Base-by-base conservation (phyloP, 2,797 vertebrate genomes). In the Xiphorhynchus erythropygius region DNA sequence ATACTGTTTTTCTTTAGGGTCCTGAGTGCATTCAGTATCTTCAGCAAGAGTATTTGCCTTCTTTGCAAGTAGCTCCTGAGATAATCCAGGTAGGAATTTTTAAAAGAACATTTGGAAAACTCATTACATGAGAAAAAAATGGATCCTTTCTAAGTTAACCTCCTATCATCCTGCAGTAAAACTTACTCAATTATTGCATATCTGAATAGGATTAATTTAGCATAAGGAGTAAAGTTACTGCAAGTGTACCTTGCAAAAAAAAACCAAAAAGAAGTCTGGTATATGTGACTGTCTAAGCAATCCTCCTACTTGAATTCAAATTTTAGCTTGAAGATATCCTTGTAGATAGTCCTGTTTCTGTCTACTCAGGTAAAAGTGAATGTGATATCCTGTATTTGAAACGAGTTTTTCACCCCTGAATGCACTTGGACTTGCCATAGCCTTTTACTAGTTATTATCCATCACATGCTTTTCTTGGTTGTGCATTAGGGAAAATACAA, bases 31-130 rank as follows among this genome's bases (percentile, higher is more conserved):
- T 99, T 97, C 99, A 99, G 83, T 99, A 99, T 96, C 96, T 99
- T 62, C 99, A 99, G 96, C 99, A 99, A 97, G 99, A 99, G 74
- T 99, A 99, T 95, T 97, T 99, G 69, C 99, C 99, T 30, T 99
- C 99, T 4, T 98, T 99, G n/a, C 99, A 99, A 75, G 99, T 99
- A 90, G 98, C 99, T 32, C 99, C 99, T 42, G 99, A 99, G 83
- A 99, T 99, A 97, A 98, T 99, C 87, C 99, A 99, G 99, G 99
- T 99, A 97, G 87, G 91, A 89, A 15, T 88, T 91, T 27, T 32
- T 15, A 77, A 89, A 84, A 82, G 7, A 80, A 49, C 11, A 13
- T 55, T 69, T 63, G 39, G 46, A 71, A 71, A 79, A 73, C 42
- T 44, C 27, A 7, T 53, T 76, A 80, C 59, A 81, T 27, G 24